phyloP scores from a whole-genome alignment of 2,113 vertebrate species.

The Oreochromis tanganicae region DNA sequence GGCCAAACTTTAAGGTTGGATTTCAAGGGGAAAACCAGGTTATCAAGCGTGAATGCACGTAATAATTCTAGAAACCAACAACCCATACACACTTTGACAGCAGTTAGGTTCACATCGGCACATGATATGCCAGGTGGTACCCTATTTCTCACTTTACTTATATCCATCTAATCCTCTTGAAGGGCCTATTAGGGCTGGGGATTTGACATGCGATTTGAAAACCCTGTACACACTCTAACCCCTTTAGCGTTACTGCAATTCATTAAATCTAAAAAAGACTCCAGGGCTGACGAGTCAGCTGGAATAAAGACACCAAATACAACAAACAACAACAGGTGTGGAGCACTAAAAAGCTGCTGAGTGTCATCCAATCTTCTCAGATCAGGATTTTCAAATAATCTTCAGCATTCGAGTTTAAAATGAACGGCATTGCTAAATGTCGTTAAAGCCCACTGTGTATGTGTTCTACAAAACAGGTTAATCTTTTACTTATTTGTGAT shows the following conservation, averaged over 20 bases:
- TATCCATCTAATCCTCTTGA: slow-evolving; percentile 55
- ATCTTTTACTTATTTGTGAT: not conserved
- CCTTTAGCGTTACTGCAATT: not conserved
- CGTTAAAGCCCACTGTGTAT: not conserved
- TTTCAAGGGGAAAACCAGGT: not conserved
- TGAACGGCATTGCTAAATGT: not conserved
- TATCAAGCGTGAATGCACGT: not conserved
- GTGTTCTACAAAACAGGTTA: not conserved
- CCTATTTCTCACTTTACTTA: slow-evolving; percentile 30
- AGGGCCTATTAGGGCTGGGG: slow-evolving; percentile 16
- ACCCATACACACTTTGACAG: not conserved
- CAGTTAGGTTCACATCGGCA: not conserved
- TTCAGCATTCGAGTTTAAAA: not conserved
- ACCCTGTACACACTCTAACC: not conserved
- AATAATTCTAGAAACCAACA: not conserved
- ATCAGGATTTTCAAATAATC: not conserved
- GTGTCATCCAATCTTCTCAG: not conserved
- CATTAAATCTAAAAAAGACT: not conserved
- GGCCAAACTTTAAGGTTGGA: not conserved
- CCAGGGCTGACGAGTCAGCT: not conserved
- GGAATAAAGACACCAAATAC: not conserved
- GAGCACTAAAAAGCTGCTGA: not conserved
- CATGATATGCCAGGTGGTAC: slow-evolving; percentile 41
- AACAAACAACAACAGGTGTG: slow-evolving; percentile 36
- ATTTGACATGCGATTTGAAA: slow-evolving; percentile 55